Conservation (phyloP, 1,140 invertebrate genomes). For the Chlorops oryzae region DNA sequence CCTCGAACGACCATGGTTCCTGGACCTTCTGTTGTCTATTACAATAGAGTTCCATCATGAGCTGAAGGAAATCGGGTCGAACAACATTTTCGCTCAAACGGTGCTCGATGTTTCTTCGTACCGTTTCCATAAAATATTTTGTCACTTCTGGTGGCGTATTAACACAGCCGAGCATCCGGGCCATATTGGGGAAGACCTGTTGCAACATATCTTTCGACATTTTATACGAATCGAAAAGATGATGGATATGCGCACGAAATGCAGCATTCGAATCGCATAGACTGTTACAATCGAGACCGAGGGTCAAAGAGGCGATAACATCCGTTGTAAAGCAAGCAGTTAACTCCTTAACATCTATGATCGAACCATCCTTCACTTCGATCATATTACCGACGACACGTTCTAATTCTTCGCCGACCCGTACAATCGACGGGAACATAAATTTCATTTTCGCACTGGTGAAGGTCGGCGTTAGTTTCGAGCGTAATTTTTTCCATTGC, state of each 20-base stretch:
- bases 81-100: too few relatives aligned
- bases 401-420: slow-evolving; percentile 46
- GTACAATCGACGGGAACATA: slow-evolving; percentile 49
- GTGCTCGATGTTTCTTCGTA: too few relatives aligned
- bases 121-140: too few relatives aligned
- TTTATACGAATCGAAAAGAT: too few relatives aligned
- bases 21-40: too few relatives aligned
- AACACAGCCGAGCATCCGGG: too few relatives aligned
- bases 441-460: slow-evolving; percentile 52
- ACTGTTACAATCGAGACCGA: slow-evolving; percentile 55
- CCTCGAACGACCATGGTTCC: slow-evolving; percentile 18
- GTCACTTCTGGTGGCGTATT: too few relatives aligned
- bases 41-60: too few relatives aligned
- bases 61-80: too few relatives aligned
- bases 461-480: slow-evolving; percentile 52
- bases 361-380: not conserved
- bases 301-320: slow-evolving; percentile 53
- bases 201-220: too few relatives aligned
- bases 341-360: slow-evolving; percentile 23
- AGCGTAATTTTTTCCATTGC: slow-evolving; percentile 50
- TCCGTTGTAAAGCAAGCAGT: slow-evolving; percentile 25
- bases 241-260: slow-evolving; percentile 34
- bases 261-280: slow-evolving; percentile 47
- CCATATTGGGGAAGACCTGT: too few relatives aligned
- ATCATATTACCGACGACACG: slow-evolving; percentile 15